Conservation (phyloP, 2,888 invertebrate species). For the Polyommatus iphigenia region DNA sequence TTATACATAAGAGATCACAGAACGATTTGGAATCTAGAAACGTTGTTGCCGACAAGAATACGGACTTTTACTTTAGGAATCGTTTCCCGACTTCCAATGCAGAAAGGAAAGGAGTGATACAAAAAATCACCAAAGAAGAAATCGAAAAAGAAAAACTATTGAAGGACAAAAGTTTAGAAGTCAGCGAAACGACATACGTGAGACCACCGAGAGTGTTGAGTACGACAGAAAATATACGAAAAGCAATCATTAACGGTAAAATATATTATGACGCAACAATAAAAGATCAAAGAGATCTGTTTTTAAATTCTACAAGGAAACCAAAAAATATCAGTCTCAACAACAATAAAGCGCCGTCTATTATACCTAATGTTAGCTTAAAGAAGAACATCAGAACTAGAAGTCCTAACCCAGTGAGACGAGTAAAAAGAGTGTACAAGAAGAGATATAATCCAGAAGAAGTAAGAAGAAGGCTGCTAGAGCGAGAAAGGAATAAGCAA, state of each 20-base stretch:
- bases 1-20: conserved; percentile 67
- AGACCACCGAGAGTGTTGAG: conserved; percentile 67
- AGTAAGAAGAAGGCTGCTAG: conserved; percentile 72
- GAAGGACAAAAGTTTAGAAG: conserved; percentile 68
- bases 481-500: conserved; percentile 61
- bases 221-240: conserved; percentile 69
- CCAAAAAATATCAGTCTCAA: conserved; percentile 49
- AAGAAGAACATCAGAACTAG: conserved; percentile 62
- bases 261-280: conserved; percentile 73
- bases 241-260: conserved; percentile 72
- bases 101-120: conserved; percentile 65
- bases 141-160: conserved; percentile 60
- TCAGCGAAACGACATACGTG: conserved; percentile 70
- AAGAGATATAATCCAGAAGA: conserved; percentile 76
- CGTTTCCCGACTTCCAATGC: conserved; percentile 53
- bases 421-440: conserved; percentile 69
- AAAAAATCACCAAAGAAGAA: conserved; percentile 70
- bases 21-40: conserved; percentile 65
- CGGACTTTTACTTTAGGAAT: conserved; percentile 67
- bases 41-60: conserved; percentile 64
- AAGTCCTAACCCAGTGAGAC: conserved; percentile 65
- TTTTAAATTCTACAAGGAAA: conserved; percentile 55
- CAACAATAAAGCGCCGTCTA: conserved; percentile 52
- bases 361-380: conserved; percentile 53
- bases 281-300: conserved; percentile 63